Base-by-base conservation (phyloP, 2,797 vertebrate genomes). In the Anabacerthia variegaticeps region DNA sequence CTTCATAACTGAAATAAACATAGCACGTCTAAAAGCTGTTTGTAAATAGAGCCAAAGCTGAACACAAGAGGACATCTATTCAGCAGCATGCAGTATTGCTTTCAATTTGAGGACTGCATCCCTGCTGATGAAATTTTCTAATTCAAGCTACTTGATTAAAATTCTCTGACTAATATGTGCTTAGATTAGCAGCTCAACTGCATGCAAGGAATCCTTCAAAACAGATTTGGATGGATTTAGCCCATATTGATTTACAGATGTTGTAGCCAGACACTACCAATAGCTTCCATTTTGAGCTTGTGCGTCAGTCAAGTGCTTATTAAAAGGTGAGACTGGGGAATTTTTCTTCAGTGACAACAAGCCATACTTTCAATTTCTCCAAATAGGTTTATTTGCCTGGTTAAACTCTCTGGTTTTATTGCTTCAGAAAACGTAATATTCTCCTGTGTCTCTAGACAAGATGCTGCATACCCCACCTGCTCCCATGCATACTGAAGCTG, bases 101-200 rank as follows among this genome's bases (percentile, higher is more conserved):
- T 83, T 80, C 69, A 72, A 24, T 78, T 77, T 66, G 83, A 78
- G 66, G 36, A 76, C 14, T 66, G 41, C 2, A 3, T 69, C 34
- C 32, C 56, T 51, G 55, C 28, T 78, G 85, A 75, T 84, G 62
- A 72, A 84, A 81, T 88, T 80, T 85, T 80, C 85, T 88, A 80
- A 88, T 89, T 92, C 82, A 75, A 89, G 55, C n/a, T 65, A 81
- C 85, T 91, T 88, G 71, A 96, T 94, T 94, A 89, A 85, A 95
- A 95, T 74, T 88, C 71, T 92, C 24, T 88, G 86, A 67, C 84
- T 90, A 95, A 92, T 54, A 55, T 10, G 52, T 23, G 56, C 63
- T 85, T 86, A 81, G 73, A 85, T 92, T 82, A 96, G 73, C 77
- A 95, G 63, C 63, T 92, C 36, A 75, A 52, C 54, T 69, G 72